Conservation (phyloP, 2,888 invertebrate genomes). For the Drosophila pseudotakahashii region DNA sequence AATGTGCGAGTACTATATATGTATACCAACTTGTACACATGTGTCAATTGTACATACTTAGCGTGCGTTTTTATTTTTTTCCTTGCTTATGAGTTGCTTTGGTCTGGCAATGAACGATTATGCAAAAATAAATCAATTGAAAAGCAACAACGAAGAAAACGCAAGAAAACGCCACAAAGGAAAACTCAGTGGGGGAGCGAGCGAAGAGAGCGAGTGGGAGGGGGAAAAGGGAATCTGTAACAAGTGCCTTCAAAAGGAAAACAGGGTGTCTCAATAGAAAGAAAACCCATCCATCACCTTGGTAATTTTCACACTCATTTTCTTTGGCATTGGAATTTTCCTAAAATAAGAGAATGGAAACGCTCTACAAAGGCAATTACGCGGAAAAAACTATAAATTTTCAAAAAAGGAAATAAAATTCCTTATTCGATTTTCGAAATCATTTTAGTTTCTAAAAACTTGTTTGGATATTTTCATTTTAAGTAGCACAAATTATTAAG, state of each 20-base stretch:
- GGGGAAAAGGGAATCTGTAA: conserved; percentile 57
- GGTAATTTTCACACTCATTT: conserved; percentile 3
- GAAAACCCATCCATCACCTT: conserved; percentile 11
- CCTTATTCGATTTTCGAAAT: too few species aligned
- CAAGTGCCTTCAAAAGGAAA: conserved; percentile 56
- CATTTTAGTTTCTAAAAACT: too few species aligned
- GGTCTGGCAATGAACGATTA: conserved; percentile 54
- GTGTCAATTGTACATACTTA: conserved; percentile 49
- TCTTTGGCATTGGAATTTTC: not conserved
- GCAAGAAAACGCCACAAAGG: conserved; percentile 23
- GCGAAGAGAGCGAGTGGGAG: not conserved
- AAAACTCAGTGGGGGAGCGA: conserved; percentile 16
- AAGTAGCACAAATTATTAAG: too few species aligned
- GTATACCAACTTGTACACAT: conserved; percentile 4
- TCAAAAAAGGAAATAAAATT: too few species aligned
- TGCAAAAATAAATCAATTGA: conserved; percentile 71
- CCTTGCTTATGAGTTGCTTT: conserved; percentile 49
- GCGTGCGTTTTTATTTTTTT: conserved; percentile 38
- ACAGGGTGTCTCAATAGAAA: conserved; percentile 13
- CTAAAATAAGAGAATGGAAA: too few species aligned
- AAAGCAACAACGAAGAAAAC: conserved; percentile 47
- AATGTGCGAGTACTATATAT: not conserved
- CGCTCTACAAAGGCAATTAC: too few species aligned
- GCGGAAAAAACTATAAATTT: too few species aligned
- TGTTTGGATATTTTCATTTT: too few species aligned